Base-by-base conservation (phyloP, 2,888 invertebrate species). In the Drosophila macrospina region DNA sequence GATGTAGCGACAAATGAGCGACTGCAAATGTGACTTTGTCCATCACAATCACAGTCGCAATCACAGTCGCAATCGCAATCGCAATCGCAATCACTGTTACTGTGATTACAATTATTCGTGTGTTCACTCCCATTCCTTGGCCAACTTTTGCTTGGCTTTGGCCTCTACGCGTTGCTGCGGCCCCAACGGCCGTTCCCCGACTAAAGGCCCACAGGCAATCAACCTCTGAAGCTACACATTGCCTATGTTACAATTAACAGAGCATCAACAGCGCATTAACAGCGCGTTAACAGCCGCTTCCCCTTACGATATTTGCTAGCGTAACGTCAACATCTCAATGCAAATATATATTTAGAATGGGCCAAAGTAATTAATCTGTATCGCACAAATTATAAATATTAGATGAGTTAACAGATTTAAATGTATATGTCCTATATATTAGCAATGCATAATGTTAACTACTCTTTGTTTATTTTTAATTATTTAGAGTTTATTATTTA, bases 241-340 rank as follows among this genome's bases (percentile, higher is more conserved):
- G 51, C 16, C 24, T 6, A 36, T 26, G 47, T 15, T 65, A 67
- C 34, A 5, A 15, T 32, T 50, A 69, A 68, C 80, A 80, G 61
- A 5, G 16, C 16, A 45, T 32, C 59, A 68, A 47, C 80, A 80
- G 61, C 6, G 16, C 16, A 45, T 32, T 61, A 68, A 47, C 60
- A 52, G 37, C 1, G 20, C 20, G 45, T 20, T 50, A n/a, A 13
- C 36, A 48, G 20, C 16, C 52, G 60, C 65, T 83, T 86, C 83
- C 83, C 83, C 88, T 86, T 83, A 83, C 83, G 83, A 88, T 83
- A 83, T 88, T 44, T 64, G 69, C 48, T 65, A 47, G n/a, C 32
- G 5, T 61, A 44, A 67, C 48, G 54, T 48, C 15, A 34, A 41
- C 5, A 24, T 26, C 5, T 24, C 7, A 28, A 0, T 28, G 10